Base-by-base conservation (phyloP, 2,797 vertebrate species). In the Philypnodon macrostomus region DNA sequence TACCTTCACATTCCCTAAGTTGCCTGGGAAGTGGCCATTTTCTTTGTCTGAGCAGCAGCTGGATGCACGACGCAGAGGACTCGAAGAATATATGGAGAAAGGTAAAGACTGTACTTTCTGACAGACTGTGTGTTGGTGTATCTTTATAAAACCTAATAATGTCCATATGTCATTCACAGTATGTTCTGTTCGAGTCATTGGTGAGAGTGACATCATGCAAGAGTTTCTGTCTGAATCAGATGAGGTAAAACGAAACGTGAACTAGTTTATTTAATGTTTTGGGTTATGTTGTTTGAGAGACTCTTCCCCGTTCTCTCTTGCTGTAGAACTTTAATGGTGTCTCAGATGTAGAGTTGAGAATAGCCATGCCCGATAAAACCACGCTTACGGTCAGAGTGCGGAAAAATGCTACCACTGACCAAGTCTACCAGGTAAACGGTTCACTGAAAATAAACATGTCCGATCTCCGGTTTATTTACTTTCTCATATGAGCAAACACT, bases 191-290 rank as follows among this genome's bases (percentile, higher is more conserved):
- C 90, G 95, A 5, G 93, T 98, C 41, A 96, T 98, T 14, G 96
- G 96, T 14, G 96, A 98, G 85, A 98, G 96, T 12, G 96, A 98
- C 76, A 90, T 98, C 85, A 95, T 98, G 95, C 96, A 98, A 67
- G 96, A 98, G 59, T 98, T 98, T 84, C 79, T 98, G 15, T 98
- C 96, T 0, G 96, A 98, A 69, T 97, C 96, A 0, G 96, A 98
- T n/a, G 96, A 98, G 94, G 96, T 98, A 81, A 73, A 57, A 47
- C 26, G 31, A 24, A 16, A 14, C 12, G n/a, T n/a, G n/a, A n/a
- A n/a, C n/a, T n/a, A n/a, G n/a, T n/a, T n/a, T n/a, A n/a, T n/a
- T n/a, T n/a, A n/a, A n/a, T n/a, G n/a, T n/a, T n/a, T n/a, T n/a
- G n/a, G n/a, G n/a, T n/a, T n/a, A n/a, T n/a, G n/a, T n/a, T n/a